Evolutionary conservation across 2,797 vertebrate species (phyloP), one percentile per base, ranked within the genome.

Genomic region (Ctenopoma multispine): DNA sequence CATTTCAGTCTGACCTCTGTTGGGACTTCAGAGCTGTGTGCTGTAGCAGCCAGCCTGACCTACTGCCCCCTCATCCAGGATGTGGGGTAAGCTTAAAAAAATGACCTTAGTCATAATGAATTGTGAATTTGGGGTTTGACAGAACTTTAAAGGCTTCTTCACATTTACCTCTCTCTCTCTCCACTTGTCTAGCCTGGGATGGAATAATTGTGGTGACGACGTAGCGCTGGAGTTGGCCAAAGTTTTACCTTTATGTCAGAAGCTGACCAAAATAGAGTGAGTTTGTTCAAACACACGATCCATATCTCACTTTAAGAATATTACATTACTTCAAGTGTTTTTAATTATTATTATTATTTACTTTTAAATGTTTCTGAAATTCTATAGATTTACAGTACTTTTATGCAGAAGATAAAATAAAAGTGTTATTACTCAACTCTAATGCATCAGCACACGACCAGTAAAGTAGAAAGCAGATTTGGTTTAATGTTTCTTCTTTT

Each of bases 231-330:
- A 92, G 38, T 4, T 99, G 77, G 93, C 94, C 63, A 72, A 20
- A 49, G 78, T 94, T 72, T 84, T 98, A 34, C 94, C 95, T 0
- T 47, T 40, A 27, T 95, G 96, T 92, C 81, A 50, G n/a, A 92
- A 69, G 48, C 86, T 97, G 80, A 94, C 87, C 81, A 88, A 72
- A 69, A 77, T 98, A 27, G 96, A 97, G 97, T 98, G 91, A 95
- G 96, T 96, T 55, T 59, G 18, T 47, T 7, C 11, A 43, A 31
- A 61, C 13, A 36, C 61, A 36, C 41, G 18, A 44, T 17, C 36
- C 15, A 17, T 7, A 8, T 13, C 9, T 38, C 36, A 38, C 36
- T 41, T 4, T 41, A 11, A 6, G 2, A 13, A 13, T 38, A 38
- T 38, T 21, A 23, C 36, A 44, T 18, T 31, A 10, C 2, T 12